These are phyloP conservation scores for Parazoanthus swiftii DNA, from an alignment of 92 coral and sea anemone genomes.

Conservation along the genomic window DNA sequence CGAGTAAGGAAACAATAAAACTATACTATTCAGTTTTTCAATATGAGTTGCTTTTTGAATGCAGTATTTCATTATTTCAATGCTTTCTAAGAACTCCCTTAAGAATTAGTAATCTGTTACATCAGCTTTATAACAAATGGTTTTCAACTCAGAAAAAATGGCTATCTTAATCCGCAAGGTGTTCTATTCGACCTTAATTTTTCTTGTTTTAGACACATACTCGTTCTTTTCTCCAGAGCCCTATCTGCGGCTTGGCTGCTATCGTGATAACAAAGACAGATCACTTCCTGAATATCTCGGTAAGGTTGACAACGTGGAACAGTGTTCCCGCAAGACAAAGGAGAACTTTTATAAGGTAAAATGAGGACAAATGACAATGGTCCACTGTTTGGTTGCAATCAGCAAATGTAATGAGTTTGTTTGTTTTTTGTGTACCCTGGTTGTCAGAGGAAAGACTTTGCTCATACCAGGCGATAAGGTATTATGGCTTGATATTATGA, in stretches of 20 bases:
- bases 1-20: neutral
- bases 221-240: slow-evolving; percentile 8
- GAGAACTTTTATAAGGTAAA: slow-evolving; percentile 16
- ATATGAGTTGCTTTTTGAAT: too few relatives aligned
- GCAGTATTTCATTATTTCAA: too few relatives aligned
- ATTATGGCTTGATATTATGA: too few relatives aligned
- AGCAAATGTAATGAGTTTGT: neutral
- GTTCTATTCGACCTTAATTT: neutral
- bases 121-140: neutral
- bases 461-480: too few relatives aligned
- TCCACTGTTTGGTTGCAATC: too few relatives aligned
- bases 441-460: too few relatives aligned
- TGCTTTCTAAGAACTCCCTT: too few relatives aligned
- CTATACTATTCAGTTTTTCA: too few relatives aligned
- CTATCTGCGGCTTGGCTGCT: slow-evolving; percentile 15
- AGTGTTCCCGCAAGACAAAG: slow-evolving; percentile 6
- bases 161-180: neutral
- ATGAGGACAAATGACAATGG: neutral
- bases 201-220: neutral
- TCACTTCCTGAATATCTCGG: slow-evolving; percentile 32
- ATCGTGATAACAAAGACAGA: slow-evolving; percentile 23
- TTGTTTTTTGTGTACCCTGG: too few relatives aligned
- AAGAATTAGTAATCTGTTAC: neutral
- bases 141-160: too few relatives aligned
- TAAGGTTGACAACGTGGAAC: neutral